These are phyloP conservation scores for Uloborus diversus DNA, from an alignment of 1,140 invertebrate species.

Conservation along the genomic window DNA sequence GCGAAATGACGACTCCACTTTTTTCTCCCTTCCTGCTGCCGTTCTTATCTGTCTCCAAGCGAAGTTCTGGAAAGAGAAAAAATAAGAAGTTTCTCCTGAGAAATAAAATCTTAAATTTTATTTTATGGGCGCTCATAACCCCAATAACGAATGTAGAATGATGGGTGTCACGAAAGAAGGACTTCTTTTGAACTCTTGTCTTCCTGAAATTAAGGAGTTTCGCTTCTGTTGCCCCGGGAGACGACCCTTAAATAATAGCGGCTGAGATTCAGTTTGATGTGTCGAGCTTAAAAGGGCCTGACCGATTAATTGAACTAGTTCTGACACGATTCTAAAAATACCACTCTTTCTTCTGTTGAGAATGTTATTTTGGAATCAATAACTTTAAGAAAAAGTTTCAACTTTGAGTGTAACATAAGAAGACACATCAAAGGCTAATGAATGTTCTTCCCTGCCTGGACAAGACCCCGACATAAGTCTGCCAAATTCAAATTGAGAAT, in stretches of 20 bases:
- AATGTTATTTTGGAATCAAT: neutral
- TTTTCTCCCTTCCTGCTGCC: neutral
- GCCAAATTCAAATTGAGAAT: too few species aligned
- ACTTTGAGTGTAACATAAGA: neutral
- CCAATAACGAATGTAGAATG: neutral
- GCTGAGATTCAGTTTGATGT: neutral
- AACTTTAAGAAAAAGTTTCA: neutral
- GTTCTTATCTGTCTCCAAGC: neutral
- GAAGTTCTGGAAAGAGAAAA: neutral
- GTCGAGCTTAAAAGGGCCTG: neutral
- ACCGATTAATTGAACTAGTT: neutral
- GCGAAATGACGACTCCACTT: neutral
- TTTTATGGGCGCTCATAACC: slow-evolving; percentile 23
- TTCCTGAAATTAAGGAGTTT: neutral
- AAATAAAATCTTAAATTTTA: neutral
- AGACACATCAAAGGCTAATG: too few species aligned
- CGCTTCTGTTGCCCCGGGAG: slow-evolving; percentile 8
- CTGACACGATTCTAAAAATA: neutral
- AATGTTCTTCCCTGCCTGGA: too few species aligned
- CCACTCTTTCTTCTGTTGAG: neutral
- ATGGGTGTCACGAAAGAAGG: neutral
- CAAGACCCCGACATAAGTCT: too few species aligned
- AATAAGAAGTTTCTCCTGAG: neutral
- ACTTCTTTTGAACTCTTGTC: neutral
- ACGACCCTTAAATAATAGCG: slow-evolving; percentile 3